Percentiles rank a stretch among this genome's conserved stretches.
Evolutionary conservation across 37 sponge, comb jelly and placozoan genomes (phyloP).

Genomic region (Halichondria panicea): DNA sequence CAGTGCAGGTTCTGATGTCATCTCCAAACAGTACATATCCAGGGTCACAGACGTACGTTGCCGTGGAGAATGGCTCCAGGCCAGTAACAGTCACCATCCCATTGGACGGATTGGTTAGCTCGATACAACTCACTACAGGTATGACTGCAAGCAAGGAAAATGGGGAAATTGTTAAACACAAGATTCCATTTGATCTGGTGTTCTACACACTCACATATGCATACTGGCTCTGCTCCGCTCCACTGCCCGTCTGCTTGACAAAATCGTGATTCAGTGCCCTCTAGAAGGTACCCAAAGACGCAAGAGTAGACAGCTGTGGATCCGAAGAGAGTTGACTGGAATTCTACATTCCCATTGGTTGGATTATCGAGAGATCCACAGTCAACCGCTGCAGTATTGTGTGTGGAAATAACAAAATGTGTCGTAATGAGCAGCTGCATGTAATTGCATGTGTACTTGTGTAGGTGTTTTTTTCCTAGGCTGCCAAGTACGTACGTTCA

Average conservation of each 20-base stretch:
- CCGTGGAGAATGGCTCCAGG: constrained; percentile 5
- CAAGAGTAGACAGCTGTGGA: constrained; percentile 43
- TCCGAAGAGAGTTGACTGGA: constrained; percentile 21
- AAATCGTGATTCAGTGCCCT: constrained; percentile 3
- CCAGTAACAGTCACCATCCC: background rate
- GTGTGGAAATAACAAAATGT: background rate
- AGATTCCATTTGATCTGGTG: background rate
- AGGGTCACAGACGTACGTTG: constrained; percentile 25
- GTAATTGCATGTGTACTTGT: background rate
- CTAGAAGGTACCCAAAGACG: constrained; percentile 27
- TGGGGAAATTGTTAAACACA: too few relatives aligned
- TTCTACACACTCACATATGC: constrained; percentile 35
- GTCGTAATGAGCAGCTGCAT: background rate
- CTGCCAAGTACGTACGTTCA: constrained; percentile 27
- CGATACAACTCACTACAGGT: too few relatives aligned
- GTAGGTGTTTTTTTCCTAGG: background rate
- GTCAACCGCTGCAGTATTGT: constrained; percentile 28
- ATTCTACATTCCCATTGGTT: constrained; percentile 32
- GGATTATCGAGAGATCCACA: constrained; percentile 42
- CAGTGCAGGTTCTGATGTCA: background rate
- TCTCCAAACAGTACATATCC: constrained; percentile 49
- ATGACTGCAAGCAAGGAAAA: background rate
- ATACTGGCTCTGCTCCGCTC: constrained; percentile 38
- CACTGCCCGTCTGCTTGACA: constrained; percentile 54
- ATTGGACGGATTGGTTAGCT: constrained; percentile 6